Evolutionary conservation across 1,140 invertebrate species (phyloP), one percentile per base, ranked within the genome.

Genomic region (Drosophila sp.): DNA sequence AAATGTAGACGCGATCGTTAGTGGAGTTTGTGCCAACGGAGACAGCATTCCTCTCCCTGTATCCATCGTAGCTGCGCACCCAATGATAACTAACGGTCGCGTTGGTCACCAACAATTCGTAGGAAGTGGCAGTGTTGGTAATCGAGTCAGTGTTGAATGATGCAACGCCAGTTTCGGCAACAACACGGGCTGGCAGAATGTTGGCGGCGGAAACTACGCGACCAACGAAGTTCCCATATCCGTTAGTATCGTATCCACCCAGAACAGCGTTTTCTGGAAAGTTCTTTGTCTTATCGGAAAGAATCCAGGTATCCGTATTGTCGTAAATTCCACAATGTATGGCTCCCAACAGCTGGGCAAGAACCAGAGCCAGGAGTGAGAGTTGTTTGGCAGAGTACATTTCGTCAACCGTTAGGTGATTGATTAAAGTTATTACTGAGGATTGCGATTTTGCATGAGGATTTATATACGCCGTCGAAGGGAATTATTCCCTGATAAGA

Each of bases 1-100:
- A 84, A 34, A 77, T 21, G 25, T 46, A 84, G 6, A 84, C 80
- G 0, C 73, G 80, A 9, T 84, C 70, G 29, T 72, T 65, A 16
- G 1, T 0, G 1, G 8, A 0, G 8, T 36, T 67, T 1, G 81
- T 84, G 11, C 81, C 81, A 16, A 84, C 81, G 0, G 61, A 29
- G 2, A 84, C 81, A 7, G 80, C 77, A 48, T 80, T 77, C n/a
- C 38, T 57, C 36, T 80, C 81, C 7, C 58, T 50, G 40, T 21
- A 80, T 7, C 81, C 81, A 41, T 84, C 81, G 45, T 27, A 84
- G 48, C 80, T 84, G 29, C 54, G 76, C 6, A 64, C 29, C 81
- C 81, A 84, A 0, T 67, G 6, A 32, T 84, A 84, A 48, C 62
- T 65, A 6, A 83, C 29, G 8, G 80, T 83, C 18, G 32, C 59